These are phyloP conservation scores for Athalia circularis DNA, from an alignment of 2,888 invertebrate species.

Conservation along the genomic window DNA sequence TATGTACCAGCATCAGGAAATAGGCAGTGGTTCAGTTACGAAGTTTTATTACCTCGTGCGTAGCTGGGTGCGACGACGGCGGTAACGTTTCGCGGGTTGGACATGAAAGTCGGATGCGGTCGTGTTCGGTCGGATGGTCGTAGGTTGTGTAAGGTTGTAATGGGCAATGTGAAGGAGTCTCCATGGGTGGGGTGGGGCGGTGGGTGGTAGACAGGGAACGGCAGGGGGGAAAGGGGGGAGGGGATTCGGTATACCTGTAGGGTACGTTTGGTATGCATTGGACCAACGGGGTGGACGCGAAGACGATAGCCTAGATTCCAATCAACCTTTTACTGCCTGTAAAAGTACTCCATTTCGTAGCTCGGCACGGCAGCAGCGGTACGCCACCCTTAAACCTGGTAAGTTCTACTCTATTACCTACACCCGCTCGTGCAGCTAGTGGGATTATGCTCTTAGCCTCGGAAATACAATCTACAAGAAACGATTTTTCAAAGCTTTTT, in stretches of 20 bases:
- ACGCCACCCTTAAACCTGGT: constrained; percentile 61
- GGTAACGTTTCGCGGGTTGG: constrained; percentile 31
- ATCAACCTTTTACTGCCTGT: constrained; percentile 70
- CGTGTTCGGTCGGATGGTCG: constrained; percentile 15
- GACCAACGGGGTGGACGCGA: constrained; percentile 48
- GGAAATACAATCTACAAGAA: constrained; percentile 54
- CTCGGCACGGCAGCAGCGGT: constrained; percentile 60
- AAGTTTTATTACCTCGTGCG: constrained; percentile 43
- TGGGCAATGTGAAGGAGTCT: constrained; percentile 21
- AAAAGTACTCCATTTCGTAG: constrained; percentile 67
- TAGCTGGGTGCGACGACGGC: constrained; percentile 7
- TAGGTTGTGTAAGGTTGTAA: constrained; percentile 41
- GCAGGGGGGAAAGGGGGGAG: neutral
- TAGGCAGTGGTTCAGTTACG: constrained; percentile 26
- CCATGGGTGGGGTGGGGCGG: constrained; percentile 4
- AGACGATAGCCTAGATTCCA: constrained; percentile 65
- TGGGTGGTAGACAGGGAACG: constrained; percentile 10
- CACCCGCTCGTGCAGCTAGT: constrained; percentile 43
- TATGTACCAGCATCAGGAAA: constrained; percentile 3
- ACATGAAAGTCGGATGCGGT: neutral
- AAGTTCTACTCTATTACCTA: constrained; percentile 63
- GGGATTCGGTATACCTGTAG: constrained; percentile 45
- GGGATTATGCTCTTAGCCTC: constrained; percentile 54
- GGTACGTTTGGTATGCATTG: constrained; percentile 61
- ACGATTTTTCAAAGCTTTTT: constrained; percentile 54